Conservation (phyloP, 1,140 invertebrate species). For the Xylocopa sonorina region DNA sequence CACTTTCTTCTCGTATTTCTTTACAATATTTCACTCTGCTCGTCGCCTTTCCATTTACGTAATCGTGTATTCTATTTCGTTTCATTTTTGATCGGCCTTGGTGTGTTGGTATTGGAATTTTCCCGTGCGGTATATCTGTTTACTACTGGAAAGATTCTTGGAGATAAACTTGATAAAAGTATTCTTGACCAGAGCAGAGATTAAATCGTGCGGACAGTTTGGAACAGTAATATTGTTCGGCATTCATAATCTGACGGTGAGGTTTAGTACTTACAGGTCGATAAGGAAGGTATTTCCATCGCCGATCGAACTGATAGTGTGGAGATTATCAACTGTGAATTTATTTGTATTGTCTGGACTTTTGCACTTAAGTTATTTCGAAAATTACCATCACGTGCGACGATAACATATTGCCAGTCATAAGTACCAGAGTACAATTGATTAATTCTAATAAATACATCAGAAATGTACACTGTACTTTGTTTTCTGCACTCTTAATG, state of each 20-base stretch:
- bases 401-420: too few relatives aligned
- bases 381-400: too few relatives aligned
- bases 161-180: neutral
- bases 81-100: too few relatives aligned
- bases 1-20: neutral
- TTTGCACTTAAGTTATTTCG: too few relatives aligned
- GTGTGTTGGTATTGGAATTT: too few relatives aligned
- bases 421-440: too few relatives aligned
- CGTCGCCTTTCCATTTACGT: neutral
- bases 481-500: too few relatives aligned
- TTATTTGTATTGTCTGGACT: neutral
- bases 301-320: neutral
- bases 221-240: neutral
- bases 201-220: accelerated
- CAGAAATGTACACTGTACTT: too few relatives aligned
- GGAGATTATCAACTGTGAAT: neutral
- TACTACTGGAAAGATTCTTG: neutral
- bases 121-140: neutral
- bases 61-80: neutral
- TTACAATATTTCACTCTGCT: neutral
- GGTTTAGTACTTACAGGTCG: neutral
- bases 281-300: neutral
- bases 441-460: too few relatives aligned
- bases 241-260: neutral
- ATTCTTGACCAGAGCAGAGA: neutral